Percentiles rank a stretch among this genome's conserved stretches.
Evolutionary conservation across 2,888 invertebrate species (phyloP).

Genomic region (Eremobia ochroleuca): DNA sequence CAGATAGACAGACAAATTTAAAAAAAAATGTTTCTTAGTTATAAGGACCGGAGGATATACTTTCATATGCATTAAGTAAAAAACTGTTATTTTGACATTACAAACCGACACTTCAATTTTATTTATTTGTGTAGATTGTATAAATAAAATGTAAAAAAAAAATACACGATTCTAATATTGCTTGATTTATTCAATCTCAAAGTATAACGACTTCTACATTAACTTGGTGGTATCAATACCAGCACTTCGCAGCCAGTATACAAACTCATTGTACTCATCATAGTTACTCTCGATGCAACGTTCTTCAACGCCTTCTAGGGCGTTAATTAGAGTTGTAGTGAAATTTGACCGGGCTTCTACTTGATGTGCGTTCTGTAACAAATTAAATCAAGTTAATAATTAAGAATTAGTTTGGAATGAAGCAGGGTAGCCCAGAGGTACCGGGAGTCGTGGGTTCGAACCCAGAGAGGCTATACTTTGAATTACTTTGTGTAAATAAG

Average conservation of each 20-base stretch:
- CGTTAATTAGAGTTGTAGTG: constrained; percentile 66
- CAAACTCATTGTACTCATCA: constrained; percentile 60
- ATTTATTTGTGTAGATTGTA: not conserved
- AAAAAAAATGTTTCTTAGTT: too few species aligned
- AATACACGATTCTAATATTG: not conserved
- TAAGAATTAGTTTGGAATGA: not conserved
- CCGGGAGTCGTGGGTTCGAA: not conserved
- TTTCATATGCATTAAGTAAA: too few species aligned
- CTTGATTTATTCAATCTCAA: constrained; percentile 7
- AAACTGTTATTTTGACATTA: too few species aligned
- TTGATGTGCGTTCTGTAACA: constrained; percentile 75
- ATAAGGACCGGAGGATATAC: too few species aligned
- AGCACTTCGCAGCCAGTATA: constrained; percentile 59
- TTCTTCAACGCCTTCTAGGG: constrained; percentile 61
- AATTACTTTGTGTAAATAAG: not conserved
- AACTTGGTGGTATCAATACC: constrained; percentile 51
- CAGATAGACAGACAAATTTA: too few species aligned
- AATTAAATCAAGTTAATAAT: not conserved
- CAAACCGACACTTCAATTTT: not conserved
- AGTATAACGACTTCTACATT: not conserved
- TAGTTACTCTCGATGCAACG: constrained; percentile 64
- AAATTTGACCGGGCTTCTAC: constrained; percentile 69
- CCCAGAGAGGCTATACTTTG: not conserved
- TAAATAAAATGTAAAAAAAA: not conserved
- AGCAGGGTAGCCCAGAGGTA: not conserved